Conservation (phyloP, 53 echinoderm and acorn worm genomes). For the Zoroaster sp. region DNA sequence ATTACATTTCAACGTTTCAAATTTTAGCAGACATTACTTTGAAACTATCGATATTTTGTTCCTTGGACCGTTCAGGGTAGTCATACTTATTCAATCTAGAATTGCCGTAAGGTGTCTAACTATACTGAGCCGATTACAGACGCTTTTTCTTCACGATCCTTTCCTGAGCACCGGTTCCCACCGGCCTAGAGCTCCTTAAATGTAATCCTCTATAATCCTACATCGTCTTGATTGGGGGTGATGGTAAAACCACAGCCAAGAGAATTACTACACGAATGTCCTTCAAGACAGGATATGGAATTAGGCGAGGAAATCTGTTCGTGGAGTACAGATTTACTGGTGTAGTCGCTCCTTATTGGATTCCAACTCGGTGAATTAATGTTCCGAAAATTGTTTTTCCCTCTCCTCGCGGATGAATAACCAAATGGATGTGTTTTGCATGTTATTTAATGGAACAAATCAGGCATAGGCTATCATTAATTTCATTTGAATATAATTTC, state of each 20-base stretch:
- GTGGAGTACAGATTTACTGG: no score
- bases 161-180: not conserved
- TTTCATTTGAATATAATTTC: no score
- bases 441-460: no score
- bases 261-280: not conserved
- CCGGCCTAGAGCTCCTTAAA: not conserved
- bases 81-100: not conserved
- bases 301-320: not conserved
- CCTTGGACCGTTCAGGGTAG: not conserved
- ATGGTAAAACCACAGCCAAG: not conserved
- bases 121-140: not conserved
- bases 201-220: not conserved
- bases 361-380: not conserved
- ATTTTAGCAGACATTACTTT: not conserved
- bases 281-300: not conserved
- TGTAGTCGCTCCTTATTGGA: no score
- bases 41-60: not conserved
- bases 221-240: not conserved
- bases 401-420: no score
- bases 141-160: not conserved
- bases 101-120: not conserved
- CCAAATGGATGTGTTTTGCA: no score
- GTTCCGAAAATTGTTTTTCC: not conserved
- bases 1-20: not conserved
- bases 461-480: no score